Percentiles rank a stretch among this genome's conserved stretches.
Evolutionary conservation across 1,140 invertebrate genomes (phyloP).

Genomic region (Bombyx mandarina): DNA sequence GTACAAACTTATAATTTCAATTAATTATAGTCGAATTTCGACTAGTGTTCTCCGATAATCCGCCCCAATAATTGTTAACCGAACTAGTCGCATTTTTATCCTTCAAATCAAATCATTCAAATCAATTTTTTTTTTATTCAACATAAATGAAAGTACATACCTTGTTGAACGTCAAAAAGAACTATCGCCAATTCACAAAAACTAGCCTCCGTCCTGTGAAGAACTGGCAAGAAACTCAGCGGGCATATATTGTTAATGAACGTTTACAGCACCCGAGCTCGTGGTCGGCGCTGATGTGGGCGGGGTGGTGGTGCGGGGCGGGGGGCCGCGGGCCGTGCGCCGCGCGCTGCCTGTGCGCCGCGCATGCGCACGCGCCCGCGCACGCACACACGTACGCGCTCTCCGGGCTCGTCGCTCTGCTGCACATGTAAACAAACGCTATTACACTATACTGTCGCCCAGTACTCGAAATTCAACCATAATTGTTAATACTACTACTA

Average conservation of each 20-base stretch:
- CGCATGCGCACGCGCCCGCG: constrained; percentile 25
- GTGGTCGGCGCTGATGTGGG: constrained; percentile 32
- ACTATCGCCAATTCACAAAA: too few relatives aligned
- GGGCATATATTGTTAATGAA: not conserved
- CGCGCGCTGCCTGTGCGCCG: constrained; percentile 34
- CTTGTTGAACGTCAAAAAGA: too few relatives aligned
- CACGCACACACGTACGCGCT: constrained; percentile 17
- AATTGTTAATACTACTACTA: not conserved
- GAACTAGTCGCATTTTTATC: too few relatives aligned
- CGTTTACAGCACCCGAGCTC: constrained; percentile 4
- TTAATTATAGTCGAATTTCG: too few relatives aligned
- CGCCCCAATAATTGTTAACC: too few relatives aligned
- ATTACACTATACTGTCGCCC: not conserved
- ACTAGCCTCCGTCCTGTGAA: too few relatives aligned
- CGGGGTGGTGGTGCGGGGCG: constrained; percentile 60
- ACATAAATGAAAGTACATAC: too few relatives aligned
- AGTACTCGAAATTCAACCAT: not conserved
- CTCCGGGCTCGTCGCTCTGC: constrained; percentile 28
- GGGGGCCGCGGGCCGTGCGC: constrained; percentile 45
- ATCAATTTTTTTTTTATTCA: too few relatives aligned
- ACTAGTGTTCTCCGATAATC: too few relatives aligned
- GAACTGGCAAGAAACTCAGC: too few relatives aligned
- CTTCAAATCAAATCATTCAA: too few relatives aligned
- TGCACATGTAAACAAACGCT: constrained; percentile 29
- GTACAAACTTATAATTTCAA: too few relatives aligned